Percentiles rank a stretch among this genome's conserved stretches.
Conservation (phyloP, 2,113 vertebrate genomes). For the Rallus limicola region DNA sequence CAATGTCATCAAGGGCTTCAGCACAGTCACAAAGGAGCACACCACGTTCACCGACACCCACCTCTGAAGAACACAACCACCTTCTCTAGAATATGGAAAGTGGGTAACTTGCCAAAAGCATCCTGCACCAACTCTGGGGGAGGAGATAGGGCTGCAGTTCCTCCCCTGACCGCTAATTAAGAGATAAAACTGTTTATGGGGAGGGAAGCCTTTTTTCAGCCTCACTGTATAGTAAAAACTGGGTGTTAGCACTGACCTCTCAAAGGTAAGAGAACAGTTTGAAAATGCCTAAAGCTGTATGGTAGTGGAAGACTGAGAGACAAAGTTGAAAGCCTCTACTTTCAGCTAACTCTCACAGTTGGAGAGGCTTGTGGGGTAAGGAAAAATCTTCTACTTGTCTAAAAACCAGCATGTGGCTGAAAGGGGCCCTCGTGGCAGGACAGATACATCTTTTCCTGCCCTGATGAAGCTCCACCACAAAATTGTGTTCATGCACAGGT, state of each 20-base stretch:
- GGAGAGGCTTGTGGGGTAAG: neutral
- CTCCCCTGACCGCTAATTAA: neutral
- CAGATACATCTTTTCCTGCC: neutral
- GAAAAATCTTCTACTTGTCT: neutral
- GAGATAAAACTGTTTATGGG: neutral
- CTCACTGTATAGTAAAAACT: neutral
- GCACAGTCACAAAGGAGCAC: constrained; percentile 88
- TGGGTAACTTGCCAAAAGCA: constrained; percentile 63
- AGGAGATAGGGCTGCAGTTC: neutral
- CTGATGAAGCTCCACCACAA: neutral
- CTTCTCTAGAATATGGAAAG: neutral
- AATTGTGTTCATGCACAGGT: neutral
- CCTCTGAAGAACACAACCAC: constrained; percentile 21
- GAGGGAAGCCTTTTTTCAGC: neutral
- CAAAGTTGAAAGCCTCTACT: neutral
- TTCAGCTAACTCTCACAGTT: neutral
- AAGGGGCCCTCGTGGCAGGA: neutral
- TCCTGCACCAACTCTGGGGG: neutral
- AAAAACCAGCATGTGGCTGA: neutral
- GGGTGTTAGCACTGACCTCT: neutral
- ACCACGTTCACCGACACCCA: constrained; percentile 93
- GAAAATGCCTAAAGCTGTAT: neutral
- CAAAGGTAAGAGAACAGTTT: neutral
- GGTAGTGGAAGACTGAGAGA: neutral
- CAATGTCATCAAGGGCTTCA: constrained; percentile 89